Conservation (phyloP, 37 sponge, comb jelly and placozoan species). For the Dysidea cf. avara region DNA sequence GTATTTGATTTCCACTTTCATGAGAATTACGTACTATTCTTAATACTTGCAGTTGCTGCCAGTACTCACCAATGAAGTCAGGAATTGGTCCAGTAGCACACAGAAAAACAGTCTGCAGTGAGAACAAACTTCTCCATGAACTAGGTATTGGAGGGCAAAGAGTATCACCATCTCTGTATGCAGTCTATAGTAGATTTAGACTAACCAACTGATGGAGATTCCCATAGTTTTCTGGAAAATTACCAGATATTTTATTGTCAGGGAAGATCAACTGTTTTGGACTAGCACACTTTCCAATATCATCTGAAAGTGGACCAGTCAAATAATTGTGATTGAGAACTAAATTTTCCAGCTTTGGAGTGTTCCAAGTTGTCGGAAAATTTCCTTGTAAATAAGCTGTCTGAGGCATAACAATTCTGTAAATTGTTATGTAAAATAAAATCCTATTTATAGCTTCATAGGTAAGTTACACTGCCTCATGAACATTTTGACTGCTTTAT, state of each 20-base stretch:
- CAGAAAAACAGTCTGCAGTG: no score
- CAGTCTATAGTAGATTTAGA: no score
- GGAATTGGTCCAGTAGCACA: slow-evolving; percentile 61
- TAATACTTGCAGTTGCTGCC: slow-evolving; percentile 38
- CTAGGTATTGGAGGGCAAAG: no score
- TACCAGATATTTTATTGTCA: slow-evolving; percentile 49
- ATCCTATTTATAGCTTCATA: no score
- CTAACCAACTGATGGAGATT: no score
- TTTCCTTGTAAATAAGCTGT: no score
- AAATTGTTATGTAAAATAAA: no score
- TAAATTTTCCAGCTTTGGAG: slow-evolving; percentile 51
- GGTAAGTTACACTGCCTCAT: no score
- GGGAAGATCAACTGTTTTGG: slow-evolving; percentile 45
- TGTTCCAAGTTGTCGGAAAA: slow-evolving; percentile 41
- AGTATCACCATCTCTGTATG: no score
- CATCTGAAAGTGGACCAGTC: slow-evolving; percentile 33
- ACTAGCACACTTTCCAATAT: neutral
- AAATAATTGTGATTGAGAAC: slow-evolving; percentile 47
- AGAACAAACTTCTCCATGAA: no score
- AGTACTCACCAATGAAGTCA: slow-evolving; percentile 45
- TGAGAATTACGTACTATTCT: slow-evolving; percentile 47
- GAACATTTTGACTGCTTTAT: no score
- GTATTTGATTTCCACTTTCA: slow-evolving; percentile 50
- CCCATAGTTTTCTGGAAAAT: slow-evolving; percentile 47
- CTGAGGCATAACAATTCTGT: no score